Evolutionary conservation across 2,797 vertebrate species (phyloP).

Genomic region (Pristis pectinata): DNA sequence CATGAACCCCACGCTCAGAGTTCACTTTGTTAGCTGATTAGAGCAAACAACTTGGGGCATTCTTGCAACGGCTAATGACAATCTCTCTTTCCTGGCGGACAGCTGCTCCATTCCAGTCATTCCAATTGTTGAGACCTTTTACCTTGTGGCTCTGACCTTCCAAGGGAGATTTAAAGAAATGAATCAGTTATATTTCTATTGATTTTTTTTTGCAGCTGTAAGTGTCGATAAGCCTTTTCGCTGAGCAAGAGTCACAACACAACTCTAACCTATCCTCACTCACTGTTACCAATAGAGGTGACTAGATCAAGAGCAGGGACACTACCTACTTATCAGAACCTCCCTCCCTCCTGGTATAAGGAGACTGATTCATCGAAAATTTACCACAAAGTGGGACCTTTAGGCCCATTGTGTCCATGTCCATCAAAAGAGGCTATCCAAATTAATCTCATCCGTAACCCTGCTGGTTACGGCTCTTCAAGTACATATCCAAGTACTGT

Average conservation of each 20-base stretch:
- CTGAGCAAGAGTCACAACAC: background rate
- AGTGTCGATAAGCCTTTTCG: background rate
- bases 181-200: background rate
- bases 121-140: background rate
- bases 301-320: background rate
- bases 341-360: background rate
- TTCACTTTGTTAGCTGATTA: background rate
- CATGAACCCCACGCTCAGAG: background rate
- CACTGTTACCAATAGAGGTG: background rate
- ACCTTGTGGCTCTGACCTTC: background rate
- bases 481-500: too few relatives aligned
- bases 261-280: background rate
- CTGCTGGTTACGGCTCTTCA: too few relatives aligned
- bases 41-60: background rate
- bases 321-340: background rate
- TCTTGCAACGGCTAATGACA: background rate
- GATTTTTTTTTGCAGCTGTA: background rate
- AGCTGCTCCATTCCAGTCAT: background rate
- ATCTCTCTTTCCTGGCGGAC: background rate
- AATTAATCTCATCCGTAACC: too few relatives aligned
- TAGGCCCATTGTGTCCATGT: too few relatives aligned
- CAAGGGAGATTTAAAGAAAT: background rate
- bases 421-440: too few relatives aligned
- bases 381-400: too few relatives aligned
- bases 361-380: background rate